Conservation (phyloP, 2,113 vertebrate species). For the Mellivora capensis region DNA sequence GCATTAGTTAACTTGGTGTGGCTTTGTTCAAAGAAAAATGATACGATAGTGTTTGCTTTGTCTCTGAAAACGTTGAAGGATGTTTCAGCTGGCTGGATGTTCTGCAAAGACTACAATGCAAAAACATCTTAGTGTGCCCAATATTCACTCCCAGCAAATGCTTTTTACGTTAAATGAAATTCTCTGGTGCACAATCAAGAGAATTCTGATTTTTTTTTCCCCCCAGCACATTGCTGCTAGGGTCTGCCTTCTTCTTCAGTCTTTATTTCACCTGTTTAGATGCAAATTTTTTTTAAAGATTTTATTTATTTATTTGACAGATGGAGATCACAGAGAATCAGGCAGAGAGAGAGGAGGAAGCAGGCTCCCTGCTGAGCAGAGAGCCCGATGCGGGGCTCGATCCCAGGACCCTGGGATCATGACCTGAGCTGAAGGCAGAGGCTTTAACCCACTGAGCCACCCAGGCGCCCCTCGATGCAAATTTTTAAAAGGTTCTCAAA, state of each 20-base stretch:
- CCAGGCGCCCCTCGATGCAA: too few relatives aligned
- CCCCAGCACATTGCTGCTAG: not conserved
- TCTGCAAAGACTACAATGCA: not conserved
- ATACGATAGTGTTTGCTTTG: not conserved
- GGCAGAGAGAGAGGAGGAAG: too few relatives aligned
- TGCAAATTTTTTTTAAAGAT: too few relatives aligned
- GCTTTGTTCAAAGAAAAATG: constrained; percentile 9
- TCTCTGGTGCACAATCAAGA: not conserved
- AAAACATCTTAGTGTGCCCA: constrained; percentile 6
- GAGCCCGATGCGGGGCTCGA: too few relatives aligned
- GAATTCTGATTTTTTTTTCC: not conserved
- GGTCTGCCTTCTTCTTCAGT: not conserved
- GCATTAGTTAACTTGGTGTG: not conserved
- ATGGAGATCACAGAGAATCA: too few relatives aligned
- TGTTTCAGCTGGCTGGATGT: not conserved
- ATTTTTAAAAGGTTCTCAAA: constrained; percentile 7
- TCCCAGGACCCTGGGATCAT: too few relatives aligned
- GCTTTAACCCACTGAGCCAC: too few relatives aligned
- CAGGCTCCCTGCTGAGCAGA: too few relatives aligned
- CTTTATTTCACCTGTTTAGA: constrained; percentile 11
- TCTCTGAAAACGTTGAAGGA: constrained; percentile 4
- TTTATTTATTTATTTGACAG: too few relatives aligned
- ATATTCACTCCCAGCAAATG: constrained; percentile 24
- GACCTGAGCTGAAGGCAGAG: too few relatives aligned
- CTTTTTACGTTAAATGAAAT: constrained; percentile 1